Evolutionary conservation across 2,888 invertebrate genomes (phyloP), one percentile per base, ranked within the genome.

Genomic region (Agrochola lychnidis): DNA sequence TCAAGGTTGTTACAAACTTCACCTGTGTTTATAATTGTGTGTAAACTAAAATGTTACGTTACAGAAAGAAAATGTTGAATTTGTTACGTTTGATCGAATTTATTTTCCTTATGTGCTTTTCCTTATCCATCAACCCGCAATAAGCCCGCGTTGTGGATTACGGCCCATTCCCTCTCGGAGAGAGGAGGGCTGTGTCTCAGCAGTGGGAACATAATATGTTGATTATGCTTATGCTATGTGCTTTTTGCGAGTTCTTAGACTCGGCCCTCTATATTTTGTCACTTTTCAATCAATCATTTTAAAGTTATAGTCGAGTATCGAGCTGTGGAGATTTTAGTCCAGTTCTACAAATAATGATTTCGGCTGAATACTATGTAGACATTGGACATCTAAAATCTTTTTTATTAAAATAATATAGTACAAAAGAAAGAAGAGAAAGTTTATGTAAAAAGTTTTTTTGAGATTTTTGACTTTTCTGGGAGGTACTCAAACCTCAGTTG

Each of bases 11-110:
- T 48, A 30, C 61, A 45, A 42, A 61, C 56, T 81, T 76, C 69
- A 82, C 76, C 85, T 84, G 71, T 81, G 80, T 84, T 73, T 79
- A 66, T 67, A 73, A 56, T 59, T 53, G 56, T 45, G 66, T 19
- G 70, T 77, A 82, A 68, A 82, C 30, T 30, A n/a, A n/a, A n/a
- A 56, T 62, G 42, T 63, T 63, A 51, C 69, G 40, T 22, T 69
- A 64, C 22, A 25, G 25, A 68, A 64, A 63, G 62, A 82, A 68
- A 76, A 82, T 68, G 53, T 69, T 53, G 19, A 9, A n/a, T 30
- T 56, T 2, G 36, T n/a, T 48, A 19, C 51, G 19, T 64, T 56
- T 45, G 22, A 78, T 48, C 14, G 10, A 2, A 63, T 62, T 62
- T 48, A 25, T 72, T 36, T 77, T 69, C 53, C n/a, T 25, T 42